Evolutionary conservation across 2,888 invertebrate species (phyloP).

Genomic region (Mesopsocus fuscifrons): DNA sequence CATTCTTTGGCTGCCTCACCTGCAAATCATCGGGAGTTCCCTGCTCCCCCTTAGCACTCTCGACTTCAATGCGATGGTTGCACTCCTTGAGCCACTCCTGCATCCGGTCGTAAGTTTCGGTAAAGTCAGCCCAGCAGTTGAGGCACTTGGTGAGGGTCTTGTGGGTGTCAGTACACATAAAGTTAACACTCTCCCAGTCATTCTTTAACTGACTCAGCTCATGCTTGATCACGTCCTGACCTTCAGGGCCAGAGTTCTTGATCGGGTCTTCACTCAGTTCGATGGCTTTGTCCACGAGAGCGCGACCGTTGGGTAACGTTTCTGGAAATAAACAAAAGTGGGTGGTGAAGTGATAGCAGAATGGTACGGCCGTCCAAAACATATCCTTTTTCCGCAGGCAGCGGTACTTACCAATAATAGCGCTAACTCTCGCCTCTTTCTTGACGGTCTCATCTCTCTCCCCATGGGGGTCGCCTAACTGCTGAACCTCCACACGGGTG

Average conservation of each 20-base stretch:
- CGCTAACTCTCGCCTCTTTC: conserved; percentile 51
- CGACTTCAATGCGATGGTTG: conserved; percentile 40
- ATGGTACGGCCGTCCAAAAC: not conserved
- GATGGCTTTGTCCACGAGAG: conserved; percentile 49
- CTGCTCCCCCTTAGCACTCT: conserved; percentile 31
- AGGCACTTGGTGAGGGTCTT: conserved; percentile 55
- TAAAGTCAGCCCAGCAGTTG: conserved; percentile 63
- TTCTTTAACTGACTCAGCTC: conserved; percentile 61
- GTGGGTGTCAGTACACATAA: conserved; percentile 56
- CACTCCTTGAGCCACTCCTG: conserved; percentile 55
- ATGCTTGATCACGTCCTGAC: conserved; percentile 59
- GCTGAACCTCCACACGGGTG: conserved; percentile 61
- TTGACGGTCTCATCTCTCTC: conserved; percentile 59
- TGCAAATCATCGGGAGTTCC: conserved; percentile 57
- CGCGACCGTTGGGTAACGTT: conserved; percentile 26
- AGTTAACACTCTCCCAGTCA: conserved; percentile 67
- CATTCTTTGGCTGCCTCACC: no score
- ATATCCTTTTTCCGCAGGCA: not conserved
- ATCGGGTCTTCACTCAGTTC: conserved; percentile 55
- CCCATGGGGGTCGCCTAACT: conserved; percentile 72
- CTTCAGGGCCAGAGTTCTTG: conserved; percentile 60
- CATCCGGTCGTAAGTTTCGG: conserved; percentile 49
- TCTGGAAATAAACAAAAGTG: not conserved
- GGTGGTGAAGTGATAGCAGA: not conserved
- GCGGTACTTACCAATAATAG: not conserved